These are phyloP conservation scores for Dendrocincla tyrannina DNA, from an alignment of 2,797 vertebrate genomes.

Conservation along the genomic window DNA sequence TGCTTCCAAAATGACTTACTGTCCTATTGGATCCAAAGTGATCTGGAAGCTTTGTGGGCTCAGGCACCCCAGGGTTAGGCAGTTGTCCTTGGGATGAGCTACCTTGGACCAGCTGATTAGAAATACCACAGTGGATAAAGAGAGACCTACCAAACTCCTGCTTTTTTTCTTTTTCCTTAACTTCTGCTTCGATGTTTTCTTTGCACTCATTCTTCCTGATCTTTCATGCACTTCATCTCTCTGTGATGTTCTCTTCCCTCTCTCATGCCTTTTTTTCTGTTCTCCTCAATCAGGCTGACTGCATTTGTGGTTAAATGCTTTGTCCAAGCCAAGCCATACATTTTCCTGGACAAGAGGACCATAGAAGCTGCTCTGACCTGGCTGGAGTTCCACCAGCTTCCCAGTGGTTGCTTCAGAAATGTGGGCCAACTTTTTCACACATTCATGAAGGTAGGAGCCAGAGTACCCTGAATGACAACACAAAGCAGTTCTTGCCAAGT, in stretches of 20 bases:
- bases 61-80: background rate
- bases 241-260: background rate
- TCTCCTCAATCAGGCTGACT: conserved; percentile 80
- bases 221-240: background rate
- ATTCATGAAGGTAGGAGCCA: conserved; percentile 78
- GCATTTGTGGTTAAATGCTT: conserved; percentile 90
- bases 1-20: background rate
- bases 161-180: background rate
- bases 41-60: background rate
- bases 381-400: conserved; percentile 76
- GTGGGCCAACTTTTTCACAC: conserved; percentile 84
- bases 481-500: background rate
- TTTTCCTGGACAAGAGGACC: conserved; percentile 77
- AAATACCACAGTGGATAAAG: background rate
- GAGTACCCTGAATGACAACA: background rate
- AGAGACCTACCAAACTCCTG: background rate
- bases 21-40: background rate
- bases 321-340: conserved; percentile 77
- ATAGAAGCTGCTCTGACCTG: conserved; percentile 77
- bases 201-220: background rate
- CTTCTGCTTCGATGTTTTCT: background rate
- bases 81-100: background rate
- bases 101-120: background rate
- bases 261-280: background rate
- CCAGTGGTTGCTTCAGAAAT: conserved; percentile 80